Conservation (phyloP, 2,888 invertebrate species). For the Agriopis leucophaearia region DNA sequence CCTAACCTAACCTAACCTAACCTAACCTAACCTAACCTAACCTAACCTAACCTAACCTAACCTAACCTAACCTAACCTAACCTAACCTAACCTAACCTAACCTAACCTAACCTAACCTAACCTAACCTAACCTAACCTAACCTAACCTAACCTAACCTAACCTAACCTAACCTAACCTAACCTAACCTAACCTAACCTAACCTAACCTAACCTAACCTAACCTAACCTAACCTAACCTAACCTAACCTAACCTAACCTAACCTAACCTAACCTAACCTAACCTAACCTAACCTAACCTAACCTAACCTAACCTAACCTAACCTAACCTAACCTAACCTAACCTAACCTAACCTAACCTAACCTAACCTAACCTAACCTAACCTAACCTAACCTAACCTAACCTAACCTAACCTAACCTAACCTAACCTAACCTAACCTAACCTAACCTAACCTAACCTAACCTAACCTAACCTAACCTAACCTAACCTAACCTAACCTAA, state of each 20-base stretch:
- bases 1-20: constrained; percentile 42
- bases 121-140: constrained; percentile 37
- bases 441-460: constrained; percentile 36
- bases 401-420: constrained; percentile 43
- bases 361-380: constrained; percentile 39
- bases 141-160: constrained; percentile 39
- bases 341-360: constrained; percentile 39
- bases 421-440: constrained; percentile 35
- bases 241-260: constrained; percentile 45
- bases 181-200: constrained; percentile 36
- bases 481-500: constrained; percentile 37
- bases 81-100: constrained; percentile 44
- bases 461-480: constrained; percentile 41
- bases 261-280: constrained; percentile 37
- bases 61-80: constrained; percentile 38
- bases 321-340: constrained; percentile 34
- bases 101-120: constrained; percentile 8
- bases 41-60: constrained; percentile 40
- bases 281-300: constrained; percentile 27
- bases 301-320: constrained; percentile 41
- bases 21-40: constrained; percentile 42
- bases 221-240: constrained; percentile 42
- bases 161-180: constrained; percentile 30
- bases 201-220: constrained; percentile 40
- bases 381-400: constrained; percentile 42